Evolutionary conservation across 2,113 vertebrate species (phyloP).

Genomic region (Melanerpes aurifrons): DNA sequence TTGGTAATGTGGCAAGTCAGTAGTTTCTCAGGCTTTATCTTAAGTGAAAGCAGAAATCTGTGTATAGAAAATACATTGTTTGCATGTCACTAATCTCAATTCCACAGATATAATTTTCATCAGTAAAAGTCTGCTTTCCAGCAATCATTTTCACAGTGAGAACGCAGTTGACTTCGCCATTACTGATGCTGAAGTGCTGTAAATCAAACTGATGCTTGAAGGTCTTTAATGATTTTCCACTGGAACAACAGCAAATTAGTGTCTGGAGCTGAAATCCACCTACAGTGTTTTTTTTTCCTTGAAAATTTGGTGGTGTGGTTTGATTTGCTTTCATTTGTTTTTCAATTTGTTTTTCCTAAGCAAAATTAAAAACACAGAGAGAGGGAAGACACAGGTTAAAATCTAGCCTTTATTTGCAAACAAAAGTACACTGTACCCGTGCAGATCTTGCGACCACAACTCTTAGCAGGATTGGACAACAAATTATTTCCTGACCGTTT

Average conservation of each 20-base stretch:
- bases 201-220: not conserved
- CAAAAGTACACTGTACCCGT: not conserved
- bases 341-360: not conserved
- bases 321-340: not conserved
- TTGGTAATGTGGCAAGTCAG: not conserved
- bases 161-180: not conserved
- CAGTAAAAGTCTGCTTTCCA: not conserved
- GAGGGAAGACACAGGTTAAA: not conserved
- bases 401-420: not conserved
- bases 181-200: not conserved
- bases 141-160: not conserved
- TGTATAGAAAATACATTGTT: not conserved
- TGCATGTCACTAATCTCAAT: not conserved
- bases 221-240: not conserved
- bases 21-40: not conserved
- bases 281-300: not conserved
- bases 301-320: not conserved
- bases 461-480: fast-evolving
- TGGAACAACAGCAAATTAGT: not conserved
- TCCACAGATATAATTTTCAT: not conserved
- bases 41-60: not conserved
- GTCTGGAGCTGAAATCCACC: not conserved
- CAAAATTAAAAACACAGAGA: not conserved
- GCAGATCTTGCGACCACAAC: fast-evolving
- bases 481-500: not conserved